These are phyloP conservation scores for Otis tarda DNA, from an alignment of 2,113 vertebrate genomes.

Conservation along the genomic window DNA sequence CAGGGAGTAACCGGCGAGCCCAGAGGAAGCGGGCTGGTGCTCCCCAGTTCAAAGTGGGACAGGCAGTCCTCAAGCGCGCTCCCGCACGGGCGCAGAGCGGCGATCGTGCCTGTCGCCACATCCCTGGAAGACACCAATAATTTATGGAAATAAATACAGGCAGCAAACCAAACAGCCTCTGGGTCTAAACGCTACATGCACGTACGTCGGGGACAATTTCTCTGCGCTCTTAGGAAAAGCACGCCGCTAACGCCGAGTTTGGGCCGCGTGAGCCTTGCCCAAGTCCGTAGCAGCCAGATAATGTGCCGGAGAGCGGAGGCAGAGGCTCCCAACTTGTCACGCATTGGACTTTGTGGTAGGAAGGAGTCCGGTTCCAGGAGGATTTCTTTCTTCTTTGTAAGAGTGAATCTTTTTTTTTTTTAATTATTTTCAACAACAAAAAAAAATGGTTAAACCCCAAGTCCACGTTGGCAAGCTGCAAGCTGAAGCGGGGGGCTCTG, in stretches of 20 bases:
- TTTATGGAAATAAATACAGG: conserved; percentile 73
- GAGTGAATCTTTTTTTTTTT: not conserved
- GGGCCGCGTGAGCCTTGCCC: not conserved
- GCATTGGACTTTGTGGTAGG: not conserved
- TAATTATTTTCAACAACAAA: not conserved
- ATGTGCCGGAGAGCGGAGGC: not conserved
- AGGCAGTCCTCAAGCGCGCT: not conserved
- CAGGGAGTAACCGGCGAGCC: fast-evolving
- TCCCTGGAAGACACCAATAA: conserved; percentile 64
- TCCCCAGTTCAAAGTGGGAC: not conserved
- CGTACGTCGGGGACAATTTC: not conserved
- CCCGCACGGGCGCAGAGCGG: not conserved
- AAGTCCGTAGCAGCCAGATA: not conserved
- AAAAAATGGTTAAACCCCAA: not conserved
- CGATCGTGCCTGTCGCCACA: not conserved
- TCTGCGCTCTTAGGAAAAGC: not conserved
- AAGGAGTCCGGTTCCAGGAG: not conserved
- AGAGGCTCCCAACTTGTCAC: not conserved
- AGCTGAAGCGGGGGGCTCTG: not conserved
- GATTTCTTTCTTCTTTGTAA: not conserved
- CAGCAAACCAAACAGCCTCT: not conserved
- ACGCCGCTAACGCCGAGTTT: not conserved
- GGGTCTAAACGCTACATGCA: not conserved
- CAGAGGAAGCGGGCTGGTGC: not conserved
- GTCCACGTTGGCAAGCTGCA: not conserved